These are phyloP conservation scores for Chymomyza caudatula DNA, from an alignment of 2,888 invertebrate genomes.

Conservation along the genomic window DNA sequence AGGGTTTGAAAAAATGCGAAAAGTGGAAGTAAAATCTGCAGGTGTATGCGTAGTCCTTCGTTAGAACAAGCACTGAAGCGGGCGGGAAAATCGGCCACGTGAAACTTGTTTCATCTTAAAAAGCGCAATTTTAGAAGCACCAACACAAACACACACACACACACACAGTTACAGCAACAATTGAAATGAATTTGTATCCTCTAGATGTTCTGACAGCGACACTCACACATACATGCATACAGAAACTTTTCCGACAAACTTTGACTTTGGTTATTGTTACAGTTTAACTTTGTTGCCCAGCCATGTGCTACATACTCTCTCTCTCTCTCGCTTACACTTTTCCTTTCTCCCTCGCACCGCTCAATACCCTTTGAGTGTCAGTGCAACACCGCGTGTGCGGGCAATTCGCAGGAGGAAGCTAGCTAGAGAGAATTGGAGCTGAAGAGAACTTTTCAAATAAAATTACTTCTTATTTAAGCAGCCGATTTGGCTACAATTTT, in stretches of 20 bases:
- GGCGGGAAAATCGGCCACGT: constrained; percentile 2
- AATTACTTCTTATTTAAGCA: constrained; percentile 44
- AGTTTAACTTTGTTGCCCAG: constrained; percentile 58
- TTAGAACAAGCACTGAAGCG: background rate
- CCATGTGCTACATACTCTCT: constrained; percentile 2
- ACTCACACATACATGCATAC: background rate
- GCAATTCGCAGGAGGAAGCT: too few species aligned
- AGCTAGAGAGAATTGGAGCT: constrained; percentile 38
- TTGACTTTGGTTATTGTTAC: constrained; percentile 72
- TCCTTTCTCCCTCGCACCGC: background rate
- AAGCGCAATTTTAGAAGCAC: constrained; percentile 11
- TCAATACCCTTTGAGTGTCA: background rate
- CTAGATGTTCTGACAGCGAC: constrained; percentile 47
- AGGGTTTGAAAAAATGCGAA: background rate
- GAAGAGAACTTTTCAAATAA: constrained; percentile 53
- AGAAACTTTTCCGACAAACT: constrained; percentile 50
- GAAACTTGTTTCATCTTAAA: constrained; percentile 24
- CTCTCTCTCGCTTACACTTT: constrained; percentile 5
- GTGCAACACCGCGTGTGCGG: too few species aligned
- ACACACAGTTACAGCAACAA: constrained; percentile 47
- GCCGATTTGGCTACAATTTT: constrained; percentile 2
- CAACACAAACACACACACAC: constrained; percentile 8
- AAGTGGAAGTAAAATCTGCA: background rate
- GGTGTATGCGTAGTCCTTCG: background rate
- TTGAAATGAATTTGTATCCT: constrained; percentile 69